Percentiles rank a stretch among this genome's conserved stretches.
phyloP scores from a whole-genome alignment of 35 echinoderm and acorn worm genomes.

The Heliocidaris tuberculata region DNA sequence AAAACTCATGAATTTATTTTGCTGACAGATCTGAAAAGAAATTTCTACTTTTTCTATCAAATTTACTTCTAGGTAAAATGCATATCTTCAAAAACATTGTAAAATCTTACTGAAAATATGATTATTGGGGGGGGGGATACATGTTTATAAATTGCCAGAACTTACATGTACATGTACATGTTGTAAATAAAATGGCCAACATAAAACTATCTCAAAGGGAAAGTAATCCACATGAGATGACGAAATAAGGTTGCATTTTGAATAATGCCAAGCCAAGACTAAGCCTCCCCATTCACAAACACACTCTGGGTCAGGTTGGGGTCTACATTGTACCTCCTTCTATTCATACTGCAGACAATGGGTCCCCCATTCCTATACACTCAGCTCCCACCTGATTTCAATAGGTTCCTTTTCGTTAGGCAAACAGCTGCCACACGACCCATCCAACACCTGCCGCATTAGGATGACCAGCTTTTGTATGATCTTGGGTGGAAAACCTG shows the following conservation, averaged over 20 bases:
- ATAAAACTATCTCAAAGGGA: neutral
- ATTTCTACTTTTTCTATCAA: too few relatives aligned
- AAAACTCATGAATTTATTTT: too few relatives aligned
- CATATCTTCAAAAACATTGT: too few relatives aligned
- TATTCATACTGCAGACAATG: neutral
- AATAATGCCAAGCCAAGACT: neutral
- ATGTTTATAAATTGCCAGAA: too few relatives aligned
- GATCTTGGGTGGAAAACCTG: neutral
- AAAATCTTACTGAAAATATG: too few relatives aligned
- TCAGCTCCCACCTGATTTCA: neutral
- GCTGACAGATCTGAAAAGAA: too few relatives aligned
- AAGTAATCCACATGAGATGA: neutral
- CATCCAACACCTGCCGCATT: neutral
- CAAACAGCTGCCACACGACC: slow-evolving; percentile 14
- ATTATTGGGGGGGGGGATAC: too few relatives aligned
- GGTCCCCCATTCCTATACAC: neutral
- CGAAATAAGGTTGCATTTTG: neutral
- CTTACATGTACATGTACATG: too few relatives aligned
- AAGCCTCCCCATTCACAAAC: neutral
- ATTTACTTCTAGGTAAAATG: too few relatives aligned
- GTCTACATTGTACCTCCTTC: neutral
- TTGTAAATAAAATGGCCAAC: too few relatives aligned
- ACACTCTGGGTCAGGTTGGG: neutral
- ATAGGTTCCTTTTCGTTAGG: neutral
- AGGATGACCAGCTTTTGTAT: neutral